Conservation (phyloP, 2,888 invertebrate species). For the Drosophila sordidapex region DNA sequence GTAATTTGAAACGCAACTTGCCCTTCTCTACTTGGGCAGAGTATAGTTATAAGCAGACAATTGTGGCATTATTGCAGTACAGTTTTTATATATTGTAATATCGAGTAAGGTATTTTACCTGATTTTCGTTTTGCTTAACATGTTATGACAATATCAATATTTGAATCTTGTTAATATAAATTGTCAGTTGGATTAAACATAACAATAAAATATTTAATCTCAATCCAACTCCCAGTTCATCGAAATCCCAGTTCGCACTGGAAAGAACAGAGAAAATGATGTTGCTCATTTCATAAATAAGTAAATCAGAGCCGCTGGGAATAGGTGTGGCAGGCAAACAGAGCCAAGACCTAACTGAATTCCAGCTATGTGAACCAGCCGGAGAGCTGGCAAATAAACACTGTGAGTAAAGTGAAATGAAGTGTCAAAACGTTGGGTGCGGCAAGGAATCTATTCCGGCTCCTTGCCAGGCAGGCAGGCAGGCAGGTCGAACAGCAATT, state of each 20-base stretch:
- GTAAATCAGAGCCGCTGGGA: constrained; percentile 42
- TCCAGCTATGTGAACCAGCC: constrained; percentile 6
- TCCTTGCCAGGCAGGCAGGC: not conserved
- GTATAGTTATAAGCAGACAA: constrained; percentile 4
- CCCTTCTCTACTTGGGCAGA: constrained; percentile 44
- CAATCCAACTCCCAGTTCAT: constrained; percentile 7
- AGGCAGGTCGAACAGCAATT: constrained; percentile 20
- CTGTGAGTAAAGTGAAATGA: constrained; percentile 62
- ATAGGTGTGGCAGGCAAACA: constrained; percentile 27
- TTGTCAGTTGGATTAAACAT: not conserved
- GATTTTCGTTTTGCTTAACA: not conserved
- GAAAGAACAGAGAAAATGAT: constrained; percentile 11
- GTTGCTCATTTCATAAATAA: constrained; percentile 32
- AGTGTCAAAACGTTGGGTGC: constrained; percentile 66
- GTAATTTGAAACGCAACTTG: constrained; percentile 41
- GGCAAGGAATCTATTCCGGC: constrained; percentile 25
- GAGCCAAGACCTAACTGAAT: constrained; percentile 1
- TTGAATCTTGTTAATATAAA: not conserved
- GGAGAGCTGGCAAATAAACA: constrained; percentile 27
- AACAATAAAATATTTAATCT: constrained; percentile 5
- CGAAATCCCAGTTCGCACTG: constrained; percentile 7
- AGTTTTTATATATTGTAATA: not conserved
- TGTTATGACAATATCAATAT: not conserved
- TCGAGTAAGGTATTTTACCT: not conserved
- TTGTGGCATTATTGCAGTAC: constrained; percentile 7